Evolutionary conservation across 2,113 vertebrate species (phyloP).

Genomic region (Apteryx mantelli): DNA sequence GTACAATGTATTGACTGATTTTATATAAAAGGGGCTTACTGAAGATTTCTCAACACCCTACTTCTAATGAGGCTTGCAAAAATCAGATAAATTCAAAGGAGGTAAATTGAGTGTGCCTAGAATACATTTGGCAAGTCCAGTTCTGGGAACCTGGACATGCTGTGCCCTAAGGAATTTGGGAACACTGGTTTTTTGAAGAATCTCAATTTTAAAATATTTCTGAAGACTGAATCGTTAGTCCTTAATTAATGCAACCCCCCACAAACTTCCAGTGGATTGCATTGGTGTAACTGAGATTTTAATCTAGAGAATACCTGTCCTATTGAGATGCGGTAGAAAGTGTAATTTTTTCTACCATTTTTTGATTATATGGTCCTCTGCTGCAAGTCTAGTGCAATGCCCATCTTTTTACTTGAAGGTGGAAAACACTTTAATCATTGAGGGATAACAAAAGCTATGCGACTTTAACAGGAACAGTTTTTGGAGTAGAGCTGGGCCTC

Average conservation of each 20-base stretch:
- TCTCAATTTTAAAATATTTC: not conserved
- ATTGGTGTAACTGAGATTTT: not conserved
- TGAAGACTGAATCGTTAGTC: not conserved
- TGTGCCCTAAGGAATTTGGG: not conserved
- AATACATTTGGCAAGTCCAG: not conserved
- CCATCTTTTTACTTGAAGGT: not conserved
- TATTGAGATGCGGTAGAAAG: not conserved
- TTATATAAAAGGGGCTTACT: not conserved
- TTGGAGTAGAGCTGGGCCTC: not conserved
- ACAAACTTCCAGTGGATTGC: not conserved
- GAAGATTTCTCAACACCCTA: not conserved
- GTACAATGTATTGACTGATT: rapidly evolving
- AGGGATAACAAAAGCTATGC: not conserved
- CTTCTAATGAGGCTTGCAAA: not conserved
- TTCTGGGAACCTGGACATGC: rapidly evolving
- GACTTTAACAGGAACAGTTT: not conserved
- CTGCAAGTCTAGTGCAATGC: not conserved
- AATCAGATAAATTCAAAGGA: not conserved
- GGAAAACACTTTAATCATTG: not conserved
- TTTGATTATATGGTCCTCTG: not conserved
- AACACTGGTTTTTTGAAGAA: not conserved
- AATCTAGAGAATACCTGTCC: not conserved
- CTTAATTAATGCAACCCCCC: not conserved
- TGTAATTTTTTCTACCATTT: not conserved
- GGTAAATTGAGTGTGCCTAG: not conserved